Conservation (phyloP, 2,797 vertebrate species). For the Pachyuromys duprasi region DNA sequence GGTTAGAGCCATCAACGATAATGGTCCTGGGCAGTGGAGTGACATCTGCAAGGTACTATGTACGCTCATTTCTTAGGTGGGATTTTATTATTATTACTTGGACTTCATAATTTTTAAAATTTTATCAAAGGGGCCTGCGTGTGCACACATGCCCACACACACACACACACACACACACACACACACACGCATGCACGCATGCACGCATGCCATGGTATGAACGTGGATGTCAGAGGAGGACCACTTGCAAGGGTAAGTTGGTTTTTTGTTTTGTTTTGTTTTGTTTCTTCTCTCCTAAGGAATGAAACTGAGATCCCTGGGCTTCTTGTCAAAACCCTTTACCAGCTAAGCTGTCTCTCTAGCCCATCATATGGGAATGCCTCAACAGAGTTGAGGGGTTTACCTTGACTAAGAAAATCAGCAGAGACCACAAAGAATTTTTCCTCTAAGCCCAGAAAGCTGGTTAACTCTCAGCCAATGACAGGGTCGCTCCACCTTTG, state of each 20-base stretch:
- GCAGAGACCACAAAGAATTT: neutral
- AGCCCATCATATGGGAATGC: neutral
- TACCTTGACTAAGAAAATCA: neutral
- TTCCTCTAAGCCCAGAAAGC: neutral
- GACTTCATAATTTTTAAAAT: neutral
- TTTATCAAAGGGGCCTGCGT: neutral
- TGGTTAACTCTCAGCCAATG: neutral
- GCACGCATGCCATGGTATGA: neutral
- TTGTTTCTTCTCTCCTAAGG: neutral
- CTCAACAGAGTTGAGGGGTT: neutral
- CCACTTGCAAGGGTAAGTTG: neutral
- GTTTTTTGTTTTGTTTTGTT: neutral
- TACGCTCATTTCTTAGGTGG: neutral
- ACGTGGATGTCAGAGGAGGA: neutral
- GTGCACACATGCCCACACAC: neutral
- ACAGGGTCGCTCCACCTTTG: neutral
- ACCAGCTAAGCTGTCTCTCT: neutral
- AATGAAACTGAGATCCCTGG: neutral
- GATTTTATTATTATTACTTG: neutral
- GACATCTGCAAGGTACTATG: conserved; percentile 84
- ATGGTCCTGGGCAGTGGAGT: conserved; percentile 82
- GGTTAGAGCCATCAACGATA: conserved; percentile 83
- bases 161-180: neutral
- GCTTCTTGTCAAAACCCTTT: neutral
- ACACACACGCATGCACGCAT: neutral